Percentiles rank a stretch among this genome's conserved stretches.
These are phyloP conservation scores for Cabera pusaria DNA, from an alignment of 2,888 invertebrate species.

Conservation along the genomic window DNA sequence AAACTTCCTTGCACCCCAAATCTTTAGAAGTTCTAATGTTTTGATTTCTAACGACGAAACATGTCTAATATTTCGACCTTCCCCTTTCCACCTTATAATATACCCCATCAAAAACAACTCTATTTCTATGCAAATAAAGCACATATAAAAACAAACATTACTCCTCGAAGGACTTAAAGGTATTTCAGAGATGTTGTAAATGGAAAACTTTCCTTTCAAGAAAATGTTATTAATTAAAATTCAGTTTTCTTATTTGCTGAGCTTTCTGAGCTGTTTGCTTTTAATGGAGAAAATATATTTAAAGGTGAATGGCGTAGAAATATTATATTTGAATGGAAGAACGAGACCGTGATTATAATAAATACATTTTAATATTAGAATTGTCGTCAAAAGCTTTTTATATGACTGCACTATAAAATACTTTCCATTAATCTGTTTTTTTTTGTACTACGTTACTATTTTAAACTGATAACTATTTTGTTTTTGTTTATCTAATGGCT, in stretches of 20 bases:
- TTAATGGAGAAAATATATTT: constrained; percentile 16
- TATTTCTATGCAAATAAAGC: constrained; percentile 28
- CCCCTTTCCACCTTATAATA: constrained; percentile 40
- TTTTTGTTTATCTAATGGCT: too few relatives aligned
- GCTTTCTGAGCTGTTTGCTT: constrained; percentile 22
- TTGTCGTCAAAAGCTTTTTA: too few relatives aligned
- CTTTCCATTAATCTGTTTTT: background rate
- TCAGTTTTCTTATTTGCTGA: constrained; percentile 34
- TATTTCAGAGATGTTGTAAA: constrained; percentile 56
- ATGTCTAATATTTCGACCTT: constrained; percentile 63
- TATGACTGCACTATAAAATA: background rate
- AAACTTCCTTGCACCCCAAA: constrained; percentile 39
- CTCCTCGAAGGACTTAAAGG: constrained; percentile 35
- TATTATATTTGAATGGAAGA: too few relatives aligned
- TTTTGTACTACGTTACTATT: too few relatives aligned
- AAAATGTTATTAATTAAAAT: constrained; percentile 57
- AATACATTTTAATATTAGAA: too few relatives aligned
- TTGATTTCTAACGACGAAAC: constrained; percentile 76
- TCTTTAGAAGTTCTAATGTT: constrained; percentile 54
- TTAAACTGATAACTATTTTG: too few relatives aligned
- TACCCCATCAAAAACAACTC: constrained; percentile 21
- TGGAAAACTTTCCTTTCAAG: constrained; percentile 50
- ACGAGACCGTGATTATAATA: too few relatives aligned
- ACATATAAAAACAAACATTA: constrained; percentile 6
- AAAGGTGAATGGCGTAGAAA: background rate